Percentiles rank a stretch among this genome's conserved stretches.
Conservation (phyloP, 2,797 vertebrate genomes). For the Columba guinea region DNA sequence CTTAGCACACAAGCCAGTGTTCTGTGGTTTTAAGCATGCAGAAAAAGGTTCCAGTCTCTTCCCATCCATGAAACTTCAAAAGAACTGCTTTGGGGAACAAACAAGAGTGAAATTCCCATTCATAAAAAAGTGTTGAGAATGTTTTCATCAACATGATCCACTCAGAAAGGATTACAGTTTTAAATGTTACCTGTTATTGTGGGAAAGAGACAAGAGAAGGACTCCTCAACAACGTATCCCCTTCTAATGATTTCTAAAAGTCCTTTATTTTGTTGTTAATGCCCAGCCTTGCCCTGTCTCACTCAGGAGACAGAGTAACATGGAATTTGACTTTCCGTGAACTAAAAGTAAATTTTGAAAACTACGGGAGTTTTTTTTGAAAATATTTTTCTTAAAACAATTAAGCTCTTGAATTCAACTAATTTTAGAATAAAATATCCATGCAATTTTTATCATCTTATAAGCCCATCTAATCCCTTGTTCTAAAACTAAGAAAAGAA, state of each 20-base stretch:
- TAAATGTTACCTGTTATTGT: fast-evolving
- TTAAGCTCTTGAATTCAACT: background rate
- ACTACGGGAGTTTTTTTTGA: fast-evolving
- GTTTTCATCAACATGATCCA: background rate
- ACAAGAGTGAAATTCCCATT: background rate
- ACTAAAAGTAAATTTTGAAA: background rate
- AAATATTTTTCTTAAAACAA: background rate
- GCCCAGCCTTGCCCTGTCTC: background rate
- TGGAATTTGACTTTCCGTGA: background rate
- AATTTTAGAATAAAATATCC: background rate
- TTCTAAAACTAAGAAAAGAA: background rate
- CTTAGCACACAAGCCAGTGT: background rate
- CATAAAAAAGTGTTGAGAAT: background rate
- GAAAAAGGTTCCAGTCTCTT: background rate
- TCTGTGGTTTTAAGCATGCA: background rate
- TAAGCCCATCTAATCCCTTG: background rate
- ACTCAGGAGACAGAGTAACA: background rate
- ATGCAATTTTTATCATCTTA: background rate
- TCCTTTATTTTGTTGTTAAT: background rate
- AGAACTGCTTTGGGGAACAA: background rate
- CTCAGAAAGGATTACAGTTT: background rate
- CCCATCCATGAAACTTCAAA: background rate
- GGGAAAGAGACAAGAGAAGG: background rate
- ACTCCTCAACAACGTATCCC: background rate
- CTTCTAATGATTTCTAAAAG: background rate